These are phyloP conservation scores for Megalurothrips usitatus DNA, from an alignment of 2,888 invertebrate species.

Conservation along the genomic window DNA sequence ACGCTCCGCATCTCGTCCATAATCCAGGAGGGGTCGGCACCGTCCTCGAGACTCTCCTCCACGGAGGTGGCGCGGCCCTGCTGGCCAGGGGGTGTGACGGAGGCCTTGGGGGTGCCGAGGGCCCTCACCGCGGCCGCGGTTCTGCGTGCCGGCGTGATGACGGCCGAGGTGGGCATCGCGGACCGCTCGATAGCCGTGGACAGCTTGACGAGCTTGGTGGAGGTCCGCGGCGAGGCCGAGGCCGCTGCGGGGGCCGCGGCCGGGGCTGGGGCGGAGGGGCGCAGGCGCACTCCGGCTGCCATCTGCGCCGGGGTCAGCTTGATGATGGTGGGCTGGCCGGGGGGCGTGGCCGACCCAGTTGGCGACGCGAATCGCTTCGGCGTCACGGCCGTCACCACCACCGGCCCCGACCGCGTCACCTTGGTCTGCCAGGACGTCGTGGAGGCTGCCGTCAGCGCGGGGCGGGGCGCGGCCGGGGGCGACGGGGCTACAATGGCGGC, in stretches of 20 bases:
- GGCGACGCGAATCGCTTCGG: background rate
- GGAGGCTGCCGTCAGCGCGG: background rate
- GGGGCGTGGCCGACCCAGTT: no score
- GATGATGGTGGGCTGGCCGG: background rate
- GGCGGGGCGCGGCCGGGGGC: background rate
- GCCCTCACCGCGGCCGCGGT: no score
- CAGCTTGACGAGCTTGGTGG: background rate
- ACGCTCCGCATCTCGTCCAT: slow-evolving; percentile 8
- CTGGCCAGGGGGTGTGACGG: background rate
- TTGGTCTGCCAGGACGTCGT: background rate
- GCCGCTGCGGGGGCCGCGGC: background rate
- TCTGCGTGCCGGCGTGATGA: background rate
- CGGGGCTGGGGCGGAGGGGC: background rate
- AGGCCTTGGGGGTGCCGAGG: background rate
- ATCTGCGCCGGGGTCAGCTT: slow-evolving; percentile 1
- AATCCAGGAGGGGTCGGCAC: background rate
- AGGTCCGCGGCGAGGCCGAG: background rate
- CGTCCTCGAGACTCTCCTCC: background rate
- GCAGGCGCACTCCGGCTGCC: background rate
- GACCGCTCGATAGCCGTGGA: slow-evolving; percentile 3
- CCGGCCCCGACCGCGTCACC: background rate
- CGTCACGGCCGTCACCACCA: background rate
- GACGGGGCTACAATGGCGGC: background rate
- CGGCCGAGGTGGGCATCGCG: background rate
- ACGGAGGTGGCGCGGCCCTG: background rate